These are phyloP conservation scores for Ceyx margarethae DNA, from an alignment of 2,113 vertebrate species.

Conservation along the genomic window DNA sequence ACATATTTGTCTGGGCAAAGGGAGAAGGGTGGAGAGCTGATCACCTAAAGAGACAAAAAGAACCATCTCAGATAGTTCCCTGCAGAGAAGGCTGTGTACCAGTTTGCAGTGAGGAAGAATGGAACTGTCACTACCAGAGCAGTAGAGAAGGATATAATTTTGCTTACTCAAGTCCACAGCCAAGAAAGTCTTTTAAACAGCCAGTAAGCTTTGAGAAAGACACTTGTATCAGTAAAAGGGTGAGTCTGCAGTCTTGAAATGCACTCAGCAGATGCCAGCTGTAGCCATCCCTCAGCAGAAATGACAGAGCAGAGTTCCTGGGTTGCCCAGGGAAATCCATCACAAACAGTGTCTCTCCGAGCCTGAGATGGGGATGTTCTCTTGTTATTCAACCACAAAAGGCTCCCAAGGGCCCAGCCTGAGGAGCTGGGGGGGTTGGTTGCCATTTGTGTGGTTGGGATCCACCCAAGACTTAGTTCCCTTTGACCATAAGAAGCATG, in stretches of 20 bases:
- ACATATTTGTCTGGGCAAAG: not conserved
- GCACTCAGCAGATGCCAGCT: not conserved
- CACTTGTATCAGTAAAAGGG: not conserved
- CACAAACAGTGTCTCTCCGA: not conserved
- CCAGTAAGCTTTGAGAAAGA: not conserved
- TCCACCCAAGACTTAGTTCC: not conserved
- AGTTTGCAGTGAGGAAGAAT: not conserved
- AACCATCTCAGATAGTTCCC: not conserved
- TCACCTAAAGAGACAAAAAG: not conserved
- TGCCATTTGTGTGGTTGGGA: not conserved
- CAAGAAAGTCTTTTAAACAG: not conserved
- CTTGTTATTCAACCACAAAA: not conserved
- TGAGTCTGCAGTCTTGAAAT: not conserved
- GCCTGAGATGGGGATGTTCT: not conserved
- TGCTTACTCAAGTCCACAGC: not conserved
- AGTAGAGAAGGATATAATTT: not conserved
- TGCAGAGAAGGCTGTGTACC: not conserved
- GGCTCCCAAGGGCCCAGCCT: not conserved
- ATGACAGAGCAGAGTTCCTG: not conserved
- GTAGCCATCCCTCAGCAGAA: not conserved
- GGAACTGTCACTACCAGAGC: not conserved
- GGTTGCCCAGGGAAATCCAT: not conserved
- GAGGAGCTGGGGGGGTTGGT: not conserved
- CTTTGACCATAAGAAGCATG: not conserved
- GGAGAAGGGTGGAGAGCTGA: not conserved